These are phyloP conservation scores for Oryzias celebensis DNA, from an alignment of 2,113 vertebrate species.

Conservation along the genomic window DNA sequence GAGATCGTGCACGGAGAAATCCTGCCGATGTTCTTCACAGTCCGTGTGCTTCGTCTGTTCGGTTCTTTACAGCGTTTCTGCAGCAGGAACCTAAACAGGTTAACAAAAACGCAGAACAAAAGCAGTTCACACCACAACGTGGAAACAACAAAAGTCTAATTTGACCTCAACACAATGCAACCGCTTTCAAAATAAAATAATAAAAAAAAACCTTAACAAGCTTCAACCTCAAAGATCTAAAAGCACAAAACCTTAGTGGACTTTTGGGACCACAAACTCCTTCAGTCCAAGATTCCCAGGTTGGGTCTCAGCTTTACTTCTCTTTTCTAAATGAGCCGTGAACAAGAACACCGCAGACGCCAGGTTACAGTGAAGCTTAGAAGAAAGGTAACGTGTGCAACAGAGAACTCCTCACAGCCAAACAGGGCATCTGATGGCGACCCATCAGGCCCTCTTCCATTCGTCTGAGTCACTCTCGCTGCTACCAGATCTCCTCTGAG, in stretches of 20 bases:
- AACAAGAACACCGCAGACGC: constrained; percentile 33
- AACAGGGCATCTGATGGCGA: neutral
- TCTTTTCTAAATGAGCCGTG: constrained; percentile 9
- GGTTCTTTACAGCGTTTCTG: too few species aligned
- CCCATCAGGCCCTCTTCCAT: constrained; percentile 9
- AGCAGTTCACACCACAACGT: constrained; percentile 43
- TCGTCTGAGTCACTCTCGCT: constrained; percentile 24
- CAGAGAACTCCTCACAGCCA: constrained; percentile 18
- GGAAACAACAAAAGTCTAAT: constrained; percentile 39
- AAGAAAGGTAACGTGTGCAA: constrained; percentile 12
- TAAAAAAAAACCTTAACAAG: constrained; percentile 26
- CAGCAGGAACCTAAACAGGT: too few species aligned
- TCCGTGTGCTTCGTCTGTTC: neutral
- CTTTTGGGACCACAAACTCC: too few species aligned
- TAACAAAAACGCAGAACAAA: constrained; percentile 24
- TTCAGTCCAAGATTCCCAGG: constrained; percentile 4
- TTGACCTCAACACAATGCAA: constrained; percentile 34
- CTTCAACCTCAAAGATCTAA: constrained; percentile 42
- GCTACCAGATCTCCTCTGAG: constrained; percentile 23
- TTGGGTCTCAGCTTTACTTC: constrained; percentile 4
- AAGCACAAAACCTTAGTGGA: constrained; percentile 48
- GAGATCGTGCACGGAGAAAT: neutral
- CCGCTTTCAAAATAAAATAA: constrained; percentile 36
- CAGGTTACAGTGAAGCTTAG: constrained; percentile 6
- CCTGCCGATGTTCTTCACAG: neutral